Base-by-base conservation (phyloP, 2,888 invertebrate genomes). In the Quadriops clusia region DNA sequence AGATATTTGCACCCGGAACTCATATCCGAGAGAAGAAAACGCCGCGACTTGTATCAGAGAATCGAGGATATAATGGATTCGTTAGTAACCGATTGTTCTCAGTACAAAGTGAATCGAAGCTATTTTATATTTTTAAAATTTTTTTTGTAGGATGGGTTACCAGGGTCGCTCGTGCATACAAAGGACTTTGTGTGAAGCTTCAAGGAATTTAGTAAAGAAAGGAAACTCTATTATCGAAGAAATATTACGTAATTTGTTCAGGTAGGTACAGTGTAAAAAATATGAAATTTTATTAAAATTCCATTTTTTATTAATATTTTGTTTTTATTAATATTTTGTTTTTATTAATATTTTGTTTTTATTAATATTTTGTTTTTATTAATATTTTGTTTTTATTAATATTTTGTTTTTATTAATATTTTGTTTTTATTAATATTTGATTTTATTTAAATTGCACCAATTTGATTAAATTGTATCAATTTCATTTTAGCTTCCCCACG, bases 41-140 rank as follows among this genome's bases (percentile, higher is more conserved):
- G 81, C 1, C 55, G 82, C 9, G 74, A 78, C 31, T 60, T 83
- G 12, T 82, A 80, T 51, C 67, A 66, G 30, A 77, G 76, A 47
- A 46, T 83, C 30, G 81, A 81, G 50, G 51, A 68, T 4, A 68
- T 77, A 36, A 66, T 83, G 53, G 68, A 78, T 44, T 74, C 74
- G 83, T 83, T 54, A 67, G 72, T n/a, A n/a, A n/a, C n/a, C n/a
- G n/a, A n/a, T n/a, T n/a, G n/a, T n/a, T n/a, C n/a, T n/a, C n/a
- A n/a, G n/a, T n/a, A n/a, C n/a, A n/a, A n/a, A 66, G 30, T 77
- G 76, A 47, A 46, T 83, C 30, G 81, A 81, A 50, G 51, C 68
- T 4, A 68, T 77, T 36, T 65, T 83, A 53, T 68, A 78, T 44
- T 74, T 74, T 82, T 83, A 54, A 67, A 71, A 7, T 22, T 2